Evolutionary conservation across 2,113 vertebrate species (phyloP), one percentile per base, ranked within the genome.

Genomic region (Siniperca knerii): DNA sequence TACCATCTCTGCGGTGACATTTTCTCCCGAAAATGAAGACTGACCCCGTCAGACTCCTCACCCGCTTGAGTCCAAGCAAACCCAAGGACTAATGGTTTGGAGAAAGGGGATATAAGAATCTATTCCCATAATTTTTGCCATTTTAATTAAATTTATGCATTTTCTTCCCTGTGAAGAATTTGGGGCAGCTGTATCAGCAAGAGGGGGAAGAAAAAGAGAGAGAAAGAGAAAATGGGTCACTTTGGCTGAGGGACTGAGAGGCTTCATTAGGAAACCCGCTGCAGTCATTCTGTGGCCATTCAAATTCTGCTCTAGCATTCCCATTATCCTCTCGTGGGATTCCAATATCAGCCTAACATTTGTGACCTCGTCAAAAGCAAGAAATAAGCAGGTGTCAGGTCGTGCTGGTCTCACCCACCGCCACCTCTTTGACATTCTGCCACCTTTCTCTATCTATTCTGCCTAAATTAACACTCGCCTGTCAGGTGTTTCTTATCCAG

Each of bases 81-180:
- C 75, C 81, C 75, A 77, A 87, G 58, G 82, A 88, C 85, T 89
- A 92, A 91, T 83, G 70, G 66, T 80, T 88, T 18, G 13, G 44
- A 73, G 66, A 88, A 68, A 71, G 65, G 55, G 67, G 37, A 85
- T 85, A 89, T 80, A 81, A 72, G 55, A 82, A 84, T 75, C 57
- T 76, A 76, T 84, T 46, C 70, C 69, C 66, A 91, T 90, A 73
- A 84, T 92, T 92, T 92, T 54, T 25, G 16, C 79, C 52, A 55
- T 81, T 90, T 92, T 94, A 92, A 94, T 94, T 93, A 93, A 84
- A 93, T 92, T 70, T 87, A 92, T 93, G 90, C 87, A 92, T 91
- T 85, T 90, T 87, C 72, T 58, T 88, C 37, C 69, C 79, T 84
- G 71, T 90, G 86, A 90, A 92, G 88, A 90, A 94, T 93, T 90